A percentile compares a stretch with the other conserved stretches of the same genome.
These are phyloP conservation scores for Heliopora coerulea DNA, from an alignment of 92 coral and sea anemone genomes.

Conservation along the genomic window DNA sequence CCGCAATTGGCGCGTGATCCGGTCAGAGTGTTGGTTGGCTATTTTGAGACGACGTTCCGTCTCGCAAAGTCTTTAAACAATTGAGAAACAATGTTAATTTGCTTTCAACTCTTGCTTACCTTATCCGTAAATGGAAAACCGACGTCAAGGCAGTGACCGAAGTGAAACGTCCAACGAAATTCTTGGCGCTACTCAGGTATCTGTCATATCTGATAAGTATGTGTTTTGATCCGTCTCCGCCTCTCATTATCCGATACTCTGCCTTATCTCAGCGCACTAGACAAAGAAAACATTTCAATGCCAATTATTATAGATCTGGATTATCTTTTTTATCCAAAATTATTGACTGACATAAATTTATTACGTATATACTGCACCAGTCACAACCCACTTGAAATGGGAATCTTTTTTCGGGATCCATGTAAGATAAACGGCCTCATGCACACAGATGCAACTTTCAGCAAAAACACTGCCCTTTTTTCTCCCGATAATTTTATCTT, in stretches of 20 bases:
- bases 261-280: conserved; percentile 15
- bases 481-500: no score
- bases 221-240: no score
- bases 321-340: background rate
- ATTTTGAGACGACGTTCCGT: conserved; percentile 3
- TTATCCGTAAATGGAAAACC: conserved; percentile 19
- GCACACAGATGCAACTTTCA: no score
- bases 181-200: no score
- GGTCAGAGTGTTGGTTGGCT: background rate
- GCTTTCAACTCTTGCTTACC: background rate
- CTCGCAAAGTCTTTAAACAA: background rate
- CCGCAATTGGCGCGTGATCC: conserved; percentile 4
- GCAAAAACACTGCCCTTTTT: no score
- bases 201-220: no score
- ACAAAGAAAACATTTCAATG: conserved; percentile 17
- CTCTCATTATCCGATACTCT: background rate
- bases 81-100: conserved; percentile 19
- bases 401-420: no score
- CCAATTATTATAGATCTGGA: background rate
- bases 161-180: no score
- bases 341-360: background rate
- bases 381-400: no score
- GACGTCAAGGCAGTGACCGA: background rate
- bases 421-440: no score
- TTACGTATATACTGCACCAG: background rate